Evolutionary conservation across 1,140 invertebrate species (phyloP).

Genomic region (Agrilus planipennis): DNA sequence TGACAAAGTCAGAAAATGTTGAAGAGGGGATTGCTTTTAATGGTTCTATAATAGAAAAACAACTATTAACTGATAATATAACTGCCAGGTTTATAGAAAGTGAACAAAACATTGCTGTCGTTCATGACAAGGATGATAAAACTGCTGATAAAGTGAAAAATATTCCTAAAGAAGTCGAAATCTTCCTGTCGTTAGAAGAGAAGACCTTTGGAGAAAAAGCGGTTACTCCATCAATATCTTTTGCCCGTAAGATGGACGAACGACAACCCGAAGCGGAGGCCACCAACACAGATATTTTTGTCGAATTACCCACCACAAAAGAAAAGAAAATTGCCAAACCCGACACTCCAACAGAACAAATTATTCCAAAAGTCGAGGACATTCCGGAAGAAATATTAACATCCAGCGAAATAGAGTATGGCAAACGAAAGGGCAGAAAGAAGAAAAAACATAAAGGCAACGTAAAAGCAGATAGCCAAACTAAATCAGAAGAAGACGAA

Average conservation of each 20-base stretch:
- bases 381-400: conserved; percentile 28
- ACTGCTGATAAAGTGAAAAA: background rate
- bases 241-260: background rate
- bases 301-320: conserved; percentile 18
- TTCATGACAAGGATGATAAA: background rate
- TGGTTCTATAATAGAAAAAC: too few species aligned
- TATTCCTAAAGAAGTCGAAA: background rate
- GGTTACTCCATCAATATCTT: background rate
- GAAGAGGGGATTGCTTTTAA: too few species aligned
- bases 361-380: conserved; percentile 28
- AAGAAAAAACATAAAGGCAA: conserved; percentile 38
- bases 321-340: conserved; percentile 10
- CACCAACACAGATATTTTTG: conserved; percentile 23
- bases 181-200: conserved; percentile 1
- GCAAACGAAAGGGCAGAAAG: conserved; percentile 35
- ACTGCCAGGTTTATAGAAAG: background rate
- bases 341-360: conserved; percentile 19
- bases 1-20: background rate
- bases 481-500: conserved; percentile 19
- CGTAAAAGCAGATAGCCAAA: too few species aligned
- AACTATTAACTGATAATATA: too few species aligned
- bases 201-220: background rate
- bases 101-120: background rate
- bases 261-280: conserved; percentile 10
- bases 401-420: conserved; percentile 34